phyloP scores from a whole-genome alignment of 2,113 vertebrate genomes.

The Brachyhypopomus occidentalis region DNA sequence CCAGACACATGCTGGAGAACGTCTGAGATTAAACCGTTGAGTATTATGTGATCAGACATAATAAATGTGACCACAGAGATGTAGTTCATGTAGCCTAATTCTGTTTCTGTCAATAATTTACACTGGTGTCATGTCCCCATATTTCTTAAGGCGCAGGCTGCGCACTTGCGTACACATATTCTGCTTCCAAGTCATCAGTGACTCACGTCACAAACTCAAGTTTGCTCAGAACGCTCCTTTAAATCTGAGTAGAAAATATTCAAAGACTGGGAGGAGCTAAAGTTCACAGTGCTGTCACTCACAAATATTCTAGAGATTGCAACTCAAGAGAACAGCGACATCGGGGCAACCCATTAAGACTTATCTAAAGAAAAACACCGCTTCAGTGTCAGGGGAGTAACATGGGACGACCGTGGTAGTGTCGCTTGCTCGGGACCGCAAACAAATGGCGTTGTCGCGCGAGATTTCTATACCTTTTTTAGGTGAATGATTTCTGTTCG shows the following conservation, averaged over 20 bases:
- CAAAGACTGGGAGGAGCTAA: constrained; percentile 40
- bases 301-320: constrained; percentile 19
- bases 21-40: constrained; percentile 4
- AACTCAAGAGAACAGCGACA: constrained; percentile 13
- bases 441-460: constrained; percentile 36
- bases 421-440: background rate
- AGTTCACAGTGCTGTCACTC: constrained; percentile 47
- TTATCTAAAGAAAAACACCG: no score
- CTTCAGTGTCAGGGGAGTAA: no score
- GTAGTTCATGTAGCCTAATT: no score
- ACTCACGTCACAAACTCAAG: no score
- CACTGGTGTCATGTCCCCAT: no score
- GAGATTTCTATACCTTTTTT: background rate
- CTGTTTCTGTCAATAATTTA: no score
- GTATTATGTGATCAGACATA: background rate
- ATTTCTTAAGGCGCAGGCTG: no score
- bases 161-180: no score
- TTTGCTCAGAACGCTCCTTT: constrained; percentile 30
- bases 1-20: background rate
- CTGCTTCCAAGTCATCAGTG: no score
- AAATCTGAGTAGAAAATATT: constrained; percentile 17
- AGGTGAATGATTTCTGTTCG: constrained; percentile 40
- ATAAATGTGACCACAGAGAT: no score
- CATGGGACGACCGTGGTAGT: background rate
- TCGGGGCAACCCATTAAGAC: no score